Base-by-base conservation (phyloP, 2,888 invertebrate genomes). In the Tenthredo notha region DNA sequence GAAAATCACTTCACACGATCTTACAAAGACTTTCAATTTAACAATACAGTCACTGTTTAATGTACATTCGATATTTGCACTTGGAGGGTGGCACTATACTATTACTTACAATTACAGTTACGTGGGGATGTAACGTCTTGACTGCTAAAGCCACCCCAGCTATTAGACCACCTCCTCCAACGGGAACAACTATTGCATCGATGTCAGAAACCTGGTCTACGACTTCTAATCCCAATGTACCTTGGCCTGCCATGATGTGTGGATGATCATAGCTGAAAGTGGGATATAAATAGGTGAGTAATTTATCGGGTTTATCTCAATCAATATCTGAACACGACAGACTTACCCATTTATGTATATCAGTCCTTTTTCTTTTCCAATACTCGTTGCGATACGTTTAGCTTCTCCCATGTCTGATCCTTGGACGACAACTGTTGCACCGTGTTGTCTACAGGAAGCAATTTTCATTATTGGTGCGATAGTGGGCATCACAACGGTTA, bases 381-480 rank as follows among this genome's bases (percentile, higher is more conserved):
- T 93, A 87, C 94, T 95, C 94, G 98, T 95, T 0, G 98, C 98
- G 89, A 96, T 95, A 84, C 95, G 94, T 92, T 97, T 98, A 0
- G 98, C 97, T 93, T 98, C 98, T 65, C 95, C 96, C 96, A 98
- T 97, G 90, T 98, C 96, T 74, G 95, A 94, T 1, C 98, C 99
- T 86, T 96, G 95, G 18, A 98, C 95, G 37, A 99, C 95, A 9
- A 99, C 98, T 77, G 96, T 96, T 0, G 99, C 98, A 7, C 97
- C 97, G 91, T 96, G 97, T 83, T 96, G 96, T 84, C 96, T 95
- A 92, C 99, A 99, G 87, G 97, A 96, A 91, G 98, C 96, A 78
- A 99, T 97, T 94, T 99, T 99, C 98, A 99, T 99, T 85, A 99
- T 97, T 0, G 99, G 98, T 0, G 99, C 99, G 0, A 98, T 96